Percentiles rank a stretch among this genome's conserved stretches.
Evolutionary conservation across 2,888 invertebrate genomes (phyloP).

Genomic region (Synergus umbraculus): DNA sequence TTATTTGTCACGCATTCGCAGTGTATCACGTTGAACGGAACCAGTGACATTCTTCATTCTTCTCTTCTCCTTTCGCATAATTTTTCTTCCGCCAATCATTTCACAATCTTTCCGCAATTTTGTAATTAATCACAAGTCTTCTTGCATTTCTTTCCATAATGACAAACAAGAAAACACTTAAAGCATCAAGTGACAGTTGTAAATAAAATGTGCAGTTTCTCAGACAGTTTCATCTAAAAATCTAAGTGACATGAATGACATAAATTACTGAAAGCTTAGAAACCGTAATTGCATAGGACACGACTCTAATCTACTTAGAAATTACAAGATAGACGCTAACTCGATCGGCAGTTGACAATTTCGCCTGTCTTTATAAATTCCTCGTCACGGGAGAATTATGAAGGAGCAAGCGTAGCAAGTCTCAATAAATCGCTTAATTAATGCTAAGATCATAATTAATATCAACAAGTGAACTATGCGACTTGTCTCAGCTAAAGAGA

Average conservation of each 20-base stretch:
- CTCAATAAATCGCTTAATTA: conserved; percentile 64
- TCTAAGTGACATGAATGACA: too few relatives aligned
- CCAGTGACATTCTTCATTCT: conserved; percentile 40
- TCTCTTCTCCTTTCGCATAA: background rate
- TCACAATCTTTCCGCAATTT: conserved; percentile 3
- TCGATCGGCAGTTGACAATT: conserved; percentile 33
- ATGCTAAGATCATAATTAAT: conserved; percentile 64
- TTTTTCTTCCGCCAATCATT: conserved; percentile 13
- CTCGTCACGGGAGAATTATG: background rate
- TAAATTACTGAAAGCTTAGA: too few relatives aligned
- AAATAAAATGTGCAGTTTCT: too few relatives aligned
- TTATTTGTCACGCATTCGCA: conserved; percentile 63
- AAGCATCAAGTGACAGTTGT: too few relatives aligned
- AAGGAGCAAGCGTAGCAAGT: background rate
- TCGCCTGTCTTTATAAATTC: conserved; percentile 14
- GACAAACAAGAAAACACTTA: background rate
- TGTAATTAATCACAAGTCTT: conserved; percentile 1
- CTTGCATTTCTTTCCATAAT: background rate
- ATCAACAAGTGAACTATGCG: conserved; percentile 49
- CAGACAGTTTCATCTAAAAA: too few relatives aligned
- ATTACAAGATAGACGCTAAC: conserved; percentile 10
- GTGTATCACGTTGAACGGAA: conserved; percentile 33
- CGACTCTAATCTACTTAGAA: background rate
- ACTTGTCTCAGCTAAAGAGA: conserved; percentile 49
- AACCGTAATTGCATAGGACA: background rate